Conservation (phyloP, 2,888 invertebrate species). For the Diploptera punctata region DNA sequence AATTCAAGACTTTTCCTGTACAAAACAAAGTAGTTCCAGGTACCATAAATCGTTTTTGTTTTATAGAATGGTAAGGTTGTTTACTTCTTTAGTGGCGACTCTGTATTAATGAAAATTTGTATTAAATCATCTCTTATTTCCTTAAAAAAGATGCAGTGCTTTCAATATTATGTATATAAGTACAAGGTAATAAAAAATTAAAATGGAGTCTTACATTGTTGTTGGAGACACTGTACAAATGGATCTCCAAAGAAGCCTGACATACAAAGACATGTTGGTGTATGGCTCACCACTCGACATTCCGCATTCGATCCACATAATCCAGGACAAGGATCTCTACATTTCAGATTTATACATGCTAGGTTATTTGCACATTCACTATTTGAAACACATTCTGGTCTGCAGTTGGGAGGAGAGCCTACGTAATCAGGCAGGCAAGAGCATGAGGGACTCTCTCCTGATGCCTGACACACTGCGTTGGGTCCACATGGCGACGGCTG, state of each 20-base stretch:
- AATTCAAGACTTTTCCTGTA: no score
- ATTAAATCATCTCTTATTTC: no score
- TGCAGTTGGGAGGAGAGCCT: constrained; percentile 71
- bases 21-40: no score
- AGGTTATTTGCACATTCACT: constrained; percentile 72
- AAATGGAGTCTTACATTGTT: no score
- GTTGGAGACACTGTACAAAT: constrained; percentile 48
- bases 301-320: constrained; percentile 70
- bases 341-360: constrained; percentile 77
- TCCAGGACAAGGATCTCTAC: constrained; percentile 81
- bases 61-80: no score
- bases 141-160: no score
- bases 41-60: no score
- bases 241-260: constrained; percentile 51
- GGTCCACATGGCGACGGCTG: constrained; percentile 64
- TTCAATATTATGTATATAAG: no score
- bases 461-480: constrained; percentile 65
- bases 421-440: constrained; percentile 65
- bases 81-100: no score
- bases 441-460: constrained; percentile 64
- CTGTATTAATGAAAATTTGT: no score
- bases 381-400: constrained; percentile 70
- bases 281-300: constrained; percentile 73
- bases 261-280: constrained; percentile 51
- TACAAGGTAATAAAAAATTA: no score